Conservation (phyloP, 2,113 vertebrate genomes). For the Beaufortia kweichowensis region DNA sequence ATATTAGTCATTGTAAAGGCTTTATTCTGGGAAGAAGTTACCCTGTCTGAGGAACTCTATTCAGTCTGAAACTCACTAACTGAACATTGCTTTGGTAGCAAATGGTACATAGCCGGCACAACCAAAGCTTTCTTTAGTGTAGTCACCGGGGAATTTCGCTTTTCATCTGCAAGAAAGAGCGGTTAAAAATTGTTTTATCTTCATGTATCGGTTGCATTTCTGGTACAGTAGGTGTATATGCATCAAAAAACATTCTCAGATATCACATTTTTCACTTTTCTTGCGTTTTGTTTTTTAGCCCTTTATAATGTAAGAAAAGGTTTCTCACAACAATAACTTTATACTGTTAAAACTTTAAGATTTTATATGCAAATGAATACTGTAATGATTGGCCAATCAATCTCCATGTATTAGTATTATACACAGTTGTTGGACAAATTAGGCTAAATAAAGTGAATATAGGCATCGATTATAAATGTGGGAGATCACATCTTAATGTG, state of each 20-base stretch:
- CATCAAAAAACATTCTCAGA: neutral
- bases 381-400: too few relatives aligned
- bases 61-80: conserved; percentile 76
- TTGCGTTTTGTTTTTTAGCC: too few relatives aligned
- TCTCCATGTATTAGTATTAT: too few relatives aligned
- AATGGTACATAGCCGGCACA: conserved; percentile 5
- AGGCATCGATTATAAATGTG: too few relatives aligned
- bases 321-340: too few relatives aligned
- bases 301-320: too few relatives aligned
- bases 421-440: too few relatives aligned
- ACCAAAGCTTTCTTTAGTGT: conserved; percentile 46
- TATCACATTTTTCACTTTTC: neutral
- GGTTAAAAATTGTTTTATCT: conserved; percentile 21
- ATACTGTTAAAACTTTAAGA: too few relatives aligned
- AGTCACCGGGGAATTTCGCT: conserved; percentile 17
- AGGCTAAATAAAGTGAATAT: too few relatives aligned
- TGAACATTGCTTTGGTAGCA: conserved; percentile 33
- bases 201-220: neutral
- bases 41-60: conserved; percentile 75
- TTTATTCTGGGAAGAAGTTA: conserved; percentile 77
- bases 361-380: too few relatives aligned
- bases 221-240: neutral
- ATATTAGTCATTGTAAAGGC: conserved; percentile 57
- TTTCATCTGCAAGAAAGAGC: neutral
- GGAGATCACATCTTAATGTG: too few relatives aligned